These are phyloP conservation scores for Telmatherina bonti DNA, from an alignment of 2,797 vertebrate species.

Conservation along the genomic window DNA sequence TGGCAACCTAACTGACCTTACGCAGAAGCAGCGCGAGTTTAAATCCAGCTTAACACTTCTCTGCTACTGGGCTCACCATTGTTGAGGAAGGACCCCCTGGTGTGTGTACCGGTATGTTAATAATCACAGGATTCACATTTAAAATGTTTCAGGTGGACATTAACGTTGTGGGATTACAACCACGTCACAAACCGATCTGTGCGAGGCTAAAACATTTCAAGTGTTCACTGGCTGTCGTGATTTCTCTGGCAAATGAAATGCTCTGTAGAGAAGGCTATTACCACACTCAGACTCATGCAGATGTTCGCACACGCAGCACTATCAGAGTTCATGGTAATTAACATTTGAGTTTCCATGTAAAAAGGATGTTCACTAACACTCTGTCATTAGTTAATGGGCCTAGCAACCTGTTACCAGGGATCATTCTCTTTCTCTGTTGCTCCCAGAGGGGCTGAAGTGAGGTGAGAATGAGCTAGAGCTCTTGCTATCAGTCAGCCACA, in stretches of 20 bases:
- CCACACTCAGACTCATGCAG: conserved; percentile 40
- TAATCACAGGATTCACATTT: conserved; percentile 15
- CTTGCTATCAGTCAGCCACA: conserved; percentile 66
- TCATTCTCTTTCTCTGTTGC: conserved; percentile 56
- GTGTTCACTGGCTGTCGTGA: conserved; percentile 34
- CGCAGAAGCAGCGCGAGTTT: too few relatives aligned
- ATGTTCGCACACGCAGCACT: conserved; percentile 36
- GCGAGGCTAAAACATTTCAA: conserved; percentile 16
- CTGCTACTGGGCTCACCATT: conserved; percentile 10
- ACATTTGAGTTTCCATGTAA: conserved; percentile 70
- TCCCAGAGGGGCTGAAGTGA: conserved; percentile 65
- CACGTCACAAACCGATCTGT: conserved; percentile 28
- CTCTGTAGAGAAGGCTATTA: conserved; percentile 44
- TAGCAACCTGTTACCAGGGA: conserved; percentile 68
- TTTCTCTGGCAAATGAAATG: conserved; percentile 53
- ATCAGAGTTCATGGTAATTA: conserved; percentile 75
- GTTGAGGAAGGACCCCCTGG: not conserved
- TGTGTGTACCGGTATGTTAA: not conserved
- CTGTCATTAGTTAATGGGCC: conserved; percentile 82
- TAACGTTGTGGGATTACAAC: conserved; percentile 24
- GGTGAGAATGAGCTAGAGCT: conserved; percentile 58
- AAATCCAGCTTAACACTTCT: not conserved
- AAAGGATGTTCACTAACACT: conserved; percentile 67
- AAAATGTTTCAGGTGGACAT: conserved; percentile 25
- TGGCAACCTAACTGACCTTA: too few relatives aligned